Conservation (phyloP, 2,113 vertebrate species). For the Stegostoma tigrinum region DNA sequence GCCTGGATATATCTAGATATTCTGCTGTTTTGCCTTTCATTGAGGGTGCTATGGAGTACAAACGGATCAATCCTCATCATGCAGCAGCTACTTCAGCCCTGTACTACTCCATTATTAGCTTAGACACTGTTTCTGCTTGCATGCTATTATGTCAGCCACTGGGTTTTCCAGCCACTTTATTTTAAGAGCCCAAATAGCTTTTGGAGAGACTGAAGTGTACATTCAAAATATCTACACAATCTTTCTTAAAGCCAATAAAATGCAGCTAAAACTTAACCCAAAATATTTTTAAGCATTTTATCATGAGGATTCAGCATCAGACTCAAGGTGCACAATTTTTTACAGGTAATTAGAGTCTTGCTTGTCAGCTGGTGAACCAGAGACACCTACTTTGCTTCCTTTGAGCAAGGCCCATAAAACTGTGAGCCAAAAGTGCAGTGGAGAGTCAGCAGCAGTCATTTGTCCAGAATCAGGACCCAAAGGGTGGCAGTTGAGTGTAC, state of each 20-base stretch:
- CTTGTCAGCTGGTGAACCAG: too few species aligned
- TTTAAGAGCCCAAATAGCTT: background rate
- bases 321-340: background rate
- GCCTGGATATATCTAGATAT: background rate
- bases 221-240: background rate
- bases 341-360: too few species aligned
- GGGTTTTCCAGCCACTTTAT: background rate
- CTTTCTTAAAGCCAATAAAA: background rate
- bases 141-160: background rate
- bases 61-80: background rate
- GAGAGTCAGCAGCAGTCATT: too few species aligned
- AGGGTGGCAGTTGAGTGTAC: too few species aligned
- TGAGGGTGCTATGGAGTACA: background rate
- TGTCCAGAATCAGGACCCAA: too few species aligned
- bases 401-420: too few species aligned
- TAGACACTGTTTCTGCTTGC: background rate
- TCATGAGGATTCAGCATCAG: background rate
- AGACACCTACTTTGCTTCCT: too few species aligned
- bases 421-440: too few species aligned
- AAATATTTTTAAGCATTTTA: background rate
- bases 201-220: background rate
- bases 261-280: background rate
- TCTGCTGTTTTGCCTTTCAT: background rate
- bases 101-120: background rate
- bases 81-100: background rate